Evolutionary conservation across 2,888 invertebrate genomes (phyloP), one percentile per base, ranked within the genome.

Genomic region (Trachelus troglodyta): DNA sequence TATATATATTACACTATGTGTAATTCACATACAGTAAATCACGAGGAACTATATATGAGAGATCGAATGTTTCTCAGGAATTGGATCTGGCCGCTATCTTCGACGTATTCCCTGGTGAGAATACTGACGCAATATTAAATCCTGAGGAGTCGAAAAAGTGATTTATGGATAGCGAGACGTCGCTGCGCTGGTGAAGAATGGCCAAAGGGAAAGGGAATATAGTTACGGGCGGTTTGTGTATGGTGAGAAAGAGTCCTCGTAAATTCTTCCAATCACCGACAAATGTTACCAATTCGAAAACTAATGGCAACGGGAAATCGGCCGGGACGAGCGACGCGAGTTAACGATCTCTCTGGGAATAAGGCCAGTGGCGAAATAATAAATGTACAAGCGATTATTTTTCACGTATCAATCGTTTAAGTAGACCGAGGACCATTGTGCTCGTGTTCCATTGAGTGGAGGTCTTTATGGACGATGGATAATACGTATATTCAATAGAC

Each of bases 211-310:
- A 71, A 12, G 69, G 73, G 68, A 69, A 12, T 73, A 69, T 73
- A 73, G 73, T 69, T 71, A 40, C 12, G 35, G 69, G 71, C n/a
- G 69, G 74, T 37, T 69, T 71, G 40, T 68, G 34, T 76, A 74
- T 76, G 31, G 82, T 78, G 78, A 79, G 78, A 80, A 81, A 82
- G 81, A 79, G 81, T 82, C 73, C 85, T 86, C 83, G 83, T 87
- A 87, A 87, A 87, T 88, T 86, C 84, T 83, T 84, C 83, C 87
- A 85, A 87, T 87, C 84, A 85, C 83, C 82, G 84, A 85, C 86
- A 87, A 87, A 87, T 85, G 86, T 87, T 85, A 82, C 85, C 68
- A 76, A 79, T 69, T 71, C 71, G 33, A 34, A 71, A 31, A 71
- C 71, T 31, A 33, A 34, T 71, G 34, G 71, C 33, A 31, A 11